These are phyloP conservation scores for Balearica regulorum DNA, from an alignment of 2,797 vertebrate species.

Conservation along the genomic window DNA sequence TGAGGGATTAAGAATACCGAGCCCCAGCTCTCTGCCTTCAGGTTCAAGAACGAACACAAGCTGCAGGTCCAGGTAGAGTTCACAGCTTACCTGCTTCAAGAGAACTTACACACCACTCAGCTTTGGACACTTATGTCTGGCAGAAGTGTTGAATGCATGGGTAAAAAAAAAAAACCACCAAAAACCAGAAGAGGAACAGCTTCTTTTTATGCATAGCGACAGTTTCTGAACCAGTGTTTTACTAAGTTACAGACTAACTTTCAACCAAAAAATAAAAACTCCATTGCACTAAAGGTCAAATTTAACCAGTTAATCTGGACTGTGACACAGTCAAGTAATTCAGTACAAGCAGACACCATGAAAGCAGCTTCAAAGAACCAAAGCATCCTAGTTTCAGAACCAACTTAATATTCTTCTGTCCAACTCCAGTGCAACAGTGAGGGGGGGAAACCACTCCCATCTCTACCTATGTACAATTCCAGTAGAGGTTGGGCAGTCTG, in stretches of 20 bases:
- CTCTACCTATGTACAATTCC: constrained; percentile 47
- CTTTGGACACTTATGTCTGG: neutral
- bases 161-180: neutral
- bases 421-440: constrained; percentile 44
- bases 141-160: neutral
- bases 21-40: constrained; percentile 3
- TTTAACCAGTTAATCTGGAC: constrained; percentile 36
- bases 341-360: constrained; percentile 56
- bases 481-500: neutral
- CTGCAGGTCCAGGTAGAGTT: neutral
- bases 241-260: constrained; percentile 66
- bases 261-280: constrained; percentile 32
- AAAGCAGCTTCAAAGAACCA: constrained; percentile 67
- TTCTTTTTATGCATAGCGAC: constrained; percentile 60
- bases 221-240: constrained; percentile 73
- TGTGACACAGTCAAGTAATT: constrained; percentile 48
- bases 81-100: constrained; percentile 47
- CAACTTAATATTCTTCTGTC: constrained; percentile 29
- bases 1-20: neutral
- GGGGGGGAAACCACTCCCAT: neutral
- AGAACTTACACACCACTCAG: neutral
- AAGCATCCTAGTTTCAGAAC: constrained; percentile 34
- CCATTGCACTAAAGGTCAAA: constrained; percentile 70
- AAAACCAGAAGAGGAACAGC: neutral
- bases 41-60: neutral